Evolutionary conservation across 2,888 invertebrate genomes (phyloP), one percentile per base, ranked within the genome.

Genomic region (Pseudolycoriella hygida): DNA sequence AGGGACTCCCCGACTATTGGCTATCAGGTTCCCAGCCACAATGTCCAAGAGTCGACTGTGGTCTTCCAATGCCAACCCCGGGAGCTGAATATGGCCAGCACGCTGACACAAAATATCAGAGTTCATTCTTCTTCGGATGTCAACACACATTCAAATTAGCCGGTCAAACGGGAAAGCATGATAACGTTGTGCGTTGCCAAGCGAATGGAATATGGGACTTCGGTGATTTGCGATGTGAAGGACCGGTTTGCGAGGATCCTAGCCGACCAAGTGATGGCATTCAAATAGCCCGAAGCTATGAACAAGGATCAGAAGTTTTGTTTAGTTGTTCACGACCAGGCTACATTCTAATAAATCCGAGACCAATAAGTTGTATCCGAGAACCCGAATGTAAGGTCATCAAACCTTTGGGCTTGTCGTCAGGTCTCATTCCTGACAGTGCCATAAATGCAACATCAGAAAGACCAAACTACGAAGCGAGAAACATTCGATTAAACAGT

Each of bases 201-300:
- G 80, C 81, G 1, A 90, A 90, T 57, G 89, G 90, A 2, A 81
- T 86, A 49, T 97, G 97, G 97, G 96, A 96, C 68, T 93, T 96
- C 60, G 96, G 96, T 20, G 90, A 92, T 59, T 70, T 97, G 43
- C 57, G 65, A 14, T 42, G 31, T 37, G 40, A 40, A 40, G 34
- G 34, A 14, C 34, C 34, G 3, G 34, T 34, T 14, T 34, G 34
- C 34, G 34, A 34, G n/a, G 94, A 96, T 64, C 94, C 94, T 0
- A 90, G 93, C 1, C 75, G 89, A 56, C 94, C 94, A 1, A 83
- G 87, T 48, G 94, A 94, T 65, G 94, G 94, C 17, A 72, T 74
- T 51, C 93, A 94, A 68, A 66, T 84, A 34, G 75, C 93, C 0
- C 73, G 79, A 57, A 85, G 85, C 55, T 86, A 85, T 54, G 86